A percentile compares a stretch with the other conserved stretches of the same genome.
Conservation (phyloP, 2,888 invertebrate species). For the Dascillus cervinus region DNA sequence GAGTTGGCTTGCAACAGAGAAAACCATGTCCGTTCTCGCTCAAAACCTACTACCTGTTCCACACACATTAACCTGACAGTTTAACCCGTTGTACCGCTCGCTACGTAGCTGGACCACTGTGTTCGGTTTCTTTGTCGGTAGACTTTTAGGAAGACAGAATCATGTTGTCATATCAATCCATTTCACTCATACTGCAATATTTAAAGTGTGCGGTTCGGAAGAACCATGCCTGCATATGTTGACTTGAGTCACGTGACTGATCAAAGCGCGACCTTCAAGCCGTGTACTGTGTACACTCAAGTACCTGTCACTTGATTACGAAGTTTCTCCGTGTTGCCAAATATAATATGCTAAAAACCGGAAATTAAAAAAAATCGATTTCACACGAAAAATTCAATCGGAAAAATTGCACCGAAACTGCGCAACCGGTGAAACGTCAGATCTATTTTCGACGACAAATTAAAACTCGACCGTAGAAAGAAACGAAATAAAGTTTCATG, state of each 20-base stretch:
- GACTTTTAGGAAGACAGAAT: slow-evolving; percentile 22
- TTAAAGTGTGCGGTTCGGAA: slow-evolving; percentile 43
- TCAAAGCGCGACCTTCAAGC: slow-evolving; percentile 47
- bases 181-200: slow-evolving; percentile 17
- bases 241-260: slow-evolving; percentile 41
- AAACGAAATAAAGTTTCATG: too few relatives aligned
- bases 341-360: too few relatives aligned
- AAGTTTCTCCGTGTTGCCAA: too few relatives aligned
- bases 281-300: slow-evolving; percentile 37
- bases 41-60: slow-evolving; percentile 27
- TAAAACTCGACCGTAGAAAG: too few relatives aligned
- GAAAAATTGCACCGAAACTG: too few relatives aligned
- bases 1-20: slow-evolving; percentile 6
- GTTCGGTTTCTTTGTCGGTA: slow-evolving; percentile 22
- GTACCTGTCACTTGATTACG: slow-evolving; percentile 36
- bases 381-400: too few relatives aligned
- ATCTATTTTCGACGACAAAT: too few relatives aligned
- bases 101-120: slow-evolving; percentile 18
- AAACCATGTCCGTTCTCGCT: slow-evolving; percentile 11
- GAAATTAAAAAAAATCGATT: too few relatives aligned
- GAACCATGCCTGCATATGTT: slow-evolving; percentile 33
- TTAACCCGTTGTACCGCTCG: slow-evolving; percentile 11
- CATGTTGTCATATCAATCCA: slow-evolving; percentile 18
- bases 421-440: too few relatives aligned
- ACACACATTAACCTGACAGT: slow-evolving; percentile 26